Evolutionary conservation across 2,797 vertebrate species (phyloP).

Genomic region (Darevskia nairensis): DNA sequence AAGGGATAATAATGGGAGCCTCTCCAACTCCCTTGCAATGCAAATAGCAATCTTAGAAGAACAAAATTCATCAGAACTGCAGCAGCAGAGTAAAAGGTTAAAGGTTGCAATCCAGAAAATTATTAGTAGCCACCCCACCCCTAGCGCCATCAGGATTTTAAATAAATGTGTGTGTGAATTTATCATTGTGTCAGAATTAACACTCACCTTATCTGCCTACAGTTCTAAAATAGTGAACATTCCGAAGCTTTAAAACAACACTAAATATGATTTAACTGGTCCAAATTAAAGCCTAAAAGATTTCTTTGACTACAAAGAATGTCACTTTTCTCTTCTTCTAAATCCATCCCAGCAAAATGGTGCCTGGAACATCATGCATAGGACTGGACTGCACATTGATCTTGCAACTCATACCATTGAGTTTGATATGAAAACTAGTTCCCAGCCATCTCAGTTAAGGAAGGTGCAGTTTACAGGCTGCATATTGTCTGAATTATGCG

Average conservation of each 20-base stretch:
- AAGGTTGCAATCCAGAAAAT: not conserved
- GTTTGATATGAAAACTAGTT: not conserved
- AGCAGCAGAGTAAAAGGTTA: not conserved
- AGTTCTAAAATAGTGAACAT: not conserved
- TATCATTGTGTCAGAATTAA: not conserved
- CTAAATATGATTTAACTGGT: not conserved
- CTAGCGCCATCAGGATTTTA: not conserved
- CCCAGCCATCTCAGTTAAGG: not conserved
- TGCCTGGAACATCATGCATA: not conserved
- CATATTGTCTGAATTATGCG: conserved; percentile 21
- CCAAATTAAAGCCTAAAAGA: not conserved
- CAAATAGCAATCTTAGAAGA: not conserved
- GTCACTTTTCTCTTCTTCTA: not conserved
- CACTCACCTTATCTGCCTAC: not conserved
- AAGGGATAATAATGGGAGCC: not conserved
- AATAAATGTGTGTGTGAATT: not conserved
- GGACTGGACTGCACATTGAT: not conserved
- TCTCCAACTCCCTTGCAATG: not conserved
- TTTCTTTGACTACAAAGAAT: not conserved
- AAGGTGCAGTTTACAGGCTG: conserved; percentile 26
- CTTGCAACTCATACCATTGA: not conserved
- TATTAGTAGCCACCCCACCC: not conserved
- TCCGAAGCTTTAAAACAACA: not conserved
- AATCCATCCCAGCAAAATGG: not conserved
- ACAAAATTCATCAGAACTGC: not conserved